Base-by-base conservation (phyloP, 2,888 invertebrate species). In the Alentia gelatinosa region DNA sequence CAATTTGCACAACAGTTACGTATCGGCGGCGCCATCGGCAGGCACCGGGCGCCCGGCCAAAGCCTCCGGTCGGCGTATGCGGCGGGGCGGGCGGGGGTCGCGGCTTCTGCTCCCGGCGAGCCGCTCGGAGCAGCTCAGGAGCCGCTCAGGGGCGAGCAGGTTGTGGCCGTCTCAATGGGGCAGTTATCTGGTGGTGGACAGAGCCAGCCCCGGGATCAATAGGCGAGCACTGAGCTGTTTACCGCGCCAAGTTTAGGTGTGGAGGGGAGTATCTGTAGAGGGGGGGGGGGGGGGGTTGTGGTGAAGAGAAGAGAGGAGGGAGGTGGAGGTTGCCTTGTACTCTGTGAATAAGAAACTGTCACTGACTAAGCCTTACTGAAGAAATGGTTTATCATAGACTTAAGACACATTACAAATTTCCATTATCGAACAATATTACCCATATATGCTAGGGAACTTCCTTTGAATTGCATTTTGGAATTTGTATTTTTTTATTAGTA, bases 1-100 rank as follows among this genome's bases (percentile, higher is more conserved):
- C 86, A 86, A 86, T 86, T 86, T 86, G 86, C 86, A 47, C 86
- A 86, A 86, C 26, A 42, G 86, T 86, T 86, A 50, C 47, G 30
- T 86, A 50, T 86, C 47, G 47, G 47, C 86, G 37, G 9, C n/a
- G 30, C 50, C 19, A 50, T 86, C 86, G 42, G 23, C 83, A n/a
- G n/a, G 19, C 47, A n/a, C 4, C 26, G 26, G 83, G 83, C 39
- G 15, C 35, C n/a, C 33, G 40, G n/a, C 39, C 83, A 40, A 83
- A 83, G 83, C 83, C 40, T 23, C 37, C 37, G 30, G 30, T 83
- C 83, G 23, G 15, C 39, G 23, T 83, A 83, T 83, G 39, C 83
- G 83, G 40, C 83, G 40, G 37, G 39, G 83, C 83, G 39, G 83
- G 23, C 83, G 40, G 39, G 40, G 83, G 83, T 40, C 83, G 30